A percentile compares a stretch with the other conserved stretches of the same genome.
These are phyloP conservation scores for Diorhabda sublineata DNA, from an alignment of 1,140 invertebrate species.

Conservation along the genomic window DNA sequence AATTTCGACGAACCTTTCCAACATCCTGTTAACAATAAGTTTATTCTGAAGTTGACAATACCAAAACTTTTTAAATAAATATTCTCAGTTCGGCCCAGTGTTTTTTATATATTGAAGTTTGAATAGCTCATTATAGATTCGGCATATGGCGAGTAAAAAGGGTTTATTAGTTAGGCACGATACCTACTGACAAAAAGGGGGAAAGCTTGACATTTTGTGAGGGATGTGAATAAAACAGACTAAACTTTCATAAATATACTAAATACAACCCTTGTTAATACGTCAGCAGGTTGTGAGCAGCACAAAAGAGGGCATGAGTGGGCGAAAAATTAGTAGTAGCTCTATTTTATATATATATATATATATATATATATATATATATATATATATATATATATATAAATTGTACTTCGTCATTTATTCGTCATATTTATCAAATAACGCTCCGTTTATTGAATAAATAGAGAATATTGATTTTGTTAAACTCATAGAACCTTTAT, in stretches of 20 bases:
- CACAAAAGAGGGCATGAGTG: neutral
- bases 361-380: too few relatives aligned
- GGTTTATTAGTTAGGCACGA: conserved; percentile 10
- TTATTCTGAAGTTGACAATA: too few relatives aligned
- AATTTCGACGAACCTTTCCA: too few relatives aligned
- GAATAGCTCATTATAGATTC: conserved; percentile 8
- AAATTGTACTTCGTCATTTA: too few relatives aligned
- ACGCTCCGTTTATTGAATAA: too few relatives aligned
- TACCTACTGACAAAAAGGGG: conserved; percentile 3
- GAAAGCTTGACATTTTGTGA: conserved; percentile 8
- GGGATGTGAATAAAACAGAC: conserved; percentile 9
- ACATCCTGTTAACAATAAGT: too few relatives aligned
- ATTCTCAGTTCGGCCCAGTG: neutral
- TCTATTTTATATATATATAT: too few relatives aligned
- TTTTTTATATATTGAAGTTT: conserved; percentile 1
- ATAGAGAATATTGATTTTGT: too few relatives aligned
- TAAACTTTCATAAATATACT: conserved; percentile 8
- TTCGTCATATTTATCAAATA: too few relatives aligned
- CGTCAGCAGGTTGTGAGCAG: neutral
- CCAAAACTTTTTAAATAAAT: neutral
- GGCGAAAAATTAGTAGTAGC: neutral
- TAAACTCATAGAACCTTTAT: too few relatives aligned
- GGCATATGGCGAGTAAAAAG: conserved; percentile 8
- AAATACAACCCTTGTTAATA: conserved; percentile 6
- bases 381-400: too few relatives aligned